phyloP scores from a whole-genome alignment of 2,113 vertebrate genomes.

The Channa maculata region DNA sequence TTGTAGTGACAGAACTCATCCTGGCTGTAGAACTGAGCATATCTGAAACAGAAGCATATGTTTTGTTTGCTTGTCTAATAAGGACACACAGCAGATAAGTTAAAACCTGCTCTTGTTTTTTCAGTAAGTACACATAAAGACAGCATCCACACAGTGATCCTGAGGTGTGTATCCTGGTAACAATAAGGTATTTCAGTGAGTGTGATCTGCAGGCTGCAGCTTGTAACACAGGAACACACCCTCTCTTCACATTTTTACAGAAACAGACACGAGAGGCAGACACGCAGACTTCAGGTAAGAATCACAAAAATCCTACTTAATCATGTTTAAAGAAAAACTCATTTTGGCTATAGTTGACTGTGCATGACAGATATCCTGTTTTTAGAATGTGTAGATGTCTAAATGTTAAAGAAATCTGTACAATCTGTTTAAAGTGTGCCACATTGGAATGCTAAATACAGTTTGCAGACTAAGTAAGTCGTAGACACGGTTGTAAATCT shows the following conservation, averaged over 20 bases:
- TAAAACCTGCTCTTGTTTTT: neutral
- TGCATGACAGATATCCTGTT: neutral
- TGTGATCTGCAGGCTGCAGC: conserved; percentile 51
- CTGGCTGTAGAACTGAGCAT: conserved; percentile 92
- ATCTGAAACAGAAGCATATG: conserved; percentile 80
- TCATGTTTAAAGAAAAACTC: neutral
- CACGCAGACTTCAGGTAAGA: conserved; percentile 39
- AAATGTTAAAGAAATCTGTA: neutral
- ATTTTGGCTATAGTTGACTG: neutral
- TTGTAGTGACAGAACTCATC: conserved; percentile 97
- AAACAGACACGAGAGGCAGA: neutral
- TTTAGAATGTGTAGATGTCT: neutral
- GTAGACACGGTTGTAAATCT: neutral
- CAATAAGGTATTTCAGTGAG: neutral
- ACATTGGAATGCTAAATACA: too few relatives aligned
- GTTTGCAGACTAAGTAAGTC: too few relatives aligned
- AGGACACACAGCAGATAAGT: neutral
- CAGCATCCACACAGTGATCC: neutral
- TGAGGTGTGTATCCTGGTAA: conserved; percentile 19
- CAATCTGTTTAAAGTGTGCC: too few relatives aligned
- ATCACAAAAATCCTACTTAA: neutral
- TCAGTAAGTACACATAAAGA: neutral
- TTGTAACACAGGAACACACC: conserved; percentile 43
- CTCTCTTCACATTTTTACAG: conserved; percentile 33
- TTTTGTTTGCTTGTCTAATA: neutral